Evolutionary conservation across 2,113 vertebrate species (phyloP), one percentile per base, ranked within the genome.

Genomic region (Typhlomys cinereus): DNA sequence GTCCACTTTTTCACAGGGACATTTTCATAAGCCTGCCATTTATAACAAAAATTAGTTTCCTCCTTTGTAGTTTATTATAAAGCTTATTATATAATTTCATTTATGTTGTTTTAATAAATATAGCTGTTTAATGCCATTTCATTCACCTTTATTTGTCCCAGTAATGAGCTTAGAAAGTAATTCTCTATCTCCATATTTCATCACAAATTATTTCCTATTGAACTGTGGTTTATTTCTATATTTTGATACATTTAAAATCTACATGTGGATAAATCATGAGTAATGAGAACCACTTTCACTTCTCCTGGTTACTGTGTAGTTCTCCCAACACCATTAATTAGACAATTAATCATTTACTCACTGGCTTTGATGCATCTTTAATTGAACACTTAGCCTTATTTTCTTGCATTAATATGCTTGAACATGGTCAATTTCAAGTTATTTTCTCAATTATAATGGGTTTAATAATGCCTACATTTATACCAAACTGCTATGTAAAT

Each of bases 401-500:
- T 84, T 76, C 20, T 3, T 54, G 12, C 29, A 73, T 59, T 85
- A 67, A 52, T 74, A 59, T 78, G 9, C 46, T 23, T 75, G 7
- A 89, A 71, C 2, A 91, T 66, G 44, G 25, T 69, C 12, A 39
- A 21, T 67, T 76, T 3, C 29, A 73, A 76, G 81, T 84, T 61
- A 59, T 93, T 95, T 80, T 86, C 31, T 96, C 11, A 76, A 7
- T 74, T 85, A 85, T 62, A 78, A 23, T 91, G 5, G 69, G 36
- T 92, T 10, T 75, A 83, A 91, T 88, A 85, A 66, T 88, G 59
- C 20, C 64, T 64, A 61, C 13, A 4, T 41, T 29, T 50, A 74
- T 67, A 94, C 75, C 74, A 7, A 85, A 79, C n/a, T n/a, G n/a
- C n/a, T n/a, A n/a, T n/a, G n/a, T n/a, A n/a, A n/a, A n/a, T n/a